A percentile compares a stretch with the other conserved stretches of the same genome.
Evolutionary conservation across 2,113 vertebrate genomes (phyloP).

Genomic region (Narcine bancroftii): DNA sequence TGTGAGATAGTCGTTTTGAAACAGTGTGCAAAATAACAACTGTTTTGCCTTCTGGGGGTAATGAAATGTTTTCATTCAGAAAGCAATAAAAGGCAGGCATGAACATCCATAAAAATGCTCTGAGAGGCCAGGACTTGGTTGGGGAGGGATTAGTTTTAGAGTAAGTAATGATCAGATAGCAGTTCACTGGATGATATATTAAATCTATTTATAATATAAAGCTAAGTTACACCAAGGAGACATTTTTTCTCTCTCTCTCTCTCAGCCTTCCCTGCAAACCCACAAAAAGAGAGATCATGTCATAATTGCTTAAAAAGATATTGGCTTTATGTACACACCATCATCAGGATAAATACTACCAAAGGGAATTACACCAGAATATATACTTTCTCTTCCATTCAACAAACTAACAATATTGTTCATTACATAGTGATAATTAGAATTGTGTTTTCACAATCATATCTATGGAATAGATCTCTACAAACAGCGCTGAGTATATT

Average conservation of each 20-base stretch:
- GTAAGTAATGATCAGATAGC: conserved; percentile 12
- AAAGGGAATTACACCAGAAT: conserved; percentile 30
- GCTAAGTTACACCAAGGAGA: background rate
- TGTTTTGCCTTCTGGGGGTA: conserved; percentile 16
- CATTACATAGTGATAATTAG: background rate
- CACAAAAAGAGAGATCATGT: background rate
- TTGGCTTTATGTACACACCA: conserved; percentile 15
- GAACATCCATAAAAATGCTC: background rate
- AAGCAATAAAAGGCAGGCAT: background rate
- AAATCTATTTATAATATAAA: conserved; percentile 27
- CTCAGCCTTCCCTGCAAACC: background rate
- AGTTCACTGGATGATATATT: conserved; percentile 22
- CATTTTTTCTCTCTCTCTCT: background rate
- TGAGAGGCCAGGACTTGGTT: background rate
- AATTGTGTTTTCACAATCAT: conserved; percentile 10
- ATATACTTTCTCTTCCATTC: background rate
- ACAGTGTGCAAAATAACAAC: background rate
- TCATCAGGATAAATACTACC: background rate
- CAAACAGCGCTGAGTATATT: background rate
- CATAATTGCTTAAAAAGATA: conserved; percentile 18
- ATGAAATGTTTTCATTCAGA: conserved; percentile 12
- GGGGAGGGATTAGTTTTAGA: background rate
- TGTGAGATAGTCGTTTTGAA: background rate
- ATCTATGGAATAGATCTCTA: background rate
- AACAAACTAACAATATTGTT: background rate